These are phyloP conservation scores for Tetragonula carbonaria DNA, from an alignment of 2,888 invertebrate genomes.

Conservation along the genomic window DNA sequence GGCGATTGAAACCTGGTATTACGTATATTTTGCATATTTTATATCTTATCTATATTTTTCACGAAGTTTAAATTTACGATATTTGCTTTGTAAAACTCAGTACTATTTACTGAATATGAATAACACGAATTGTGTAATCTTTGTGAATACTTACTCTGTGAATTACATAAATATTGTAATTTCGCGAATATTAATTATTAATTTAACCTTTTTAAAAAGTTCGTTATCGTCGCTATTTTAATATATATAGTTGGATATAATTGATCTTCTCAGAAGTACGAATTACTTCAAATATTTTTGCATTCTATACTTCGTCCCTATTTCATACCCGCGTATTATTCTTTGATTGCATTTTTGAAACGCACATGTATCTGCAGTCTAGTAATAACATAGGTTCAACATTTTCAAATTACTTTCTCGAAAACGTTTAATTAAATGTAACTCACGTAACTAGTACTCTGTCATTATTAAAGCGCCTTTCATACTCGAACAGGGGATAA, in stretches of 20 bases:
- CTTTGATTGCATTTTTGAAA: neutral
- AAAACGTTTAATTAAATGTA: neutral
- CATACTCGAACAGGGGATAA: too few species aligned
- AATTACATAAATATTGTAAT: too few species aligned
- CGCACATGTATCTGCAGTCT: neutral
- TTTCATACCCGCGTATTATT: neutral
- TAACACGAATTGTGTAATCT: neutral
- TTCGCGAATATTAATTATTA: too few species aligned
- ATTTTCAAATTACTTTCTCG: neutral
- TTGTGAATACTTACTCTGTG: neutral
- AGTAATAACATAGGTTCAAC: neutral
- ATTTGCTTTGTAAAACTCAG: too few species aligned
- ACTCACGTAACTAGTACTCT: too few species aligned
- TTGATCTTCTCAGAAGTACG: neutral
- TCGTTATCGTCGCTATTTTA: neutral
- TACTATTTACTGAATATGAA: too few species aligned
- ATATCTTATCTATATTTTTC: too few species aligned
- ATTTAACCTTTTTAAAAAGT: neutral
- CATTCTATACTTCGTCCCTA: neutral
- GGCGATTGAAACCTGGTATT: too few species aligned
- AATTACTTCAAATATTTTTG: neutral
- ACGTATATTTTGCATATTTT: too few species aligned
- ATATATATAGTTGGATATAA: neutral
- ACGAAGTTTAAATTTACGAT: too few species aligned
- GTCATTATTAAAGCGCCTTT: too few species aligned